phyloP scores from a whole-genome alignment of 2,888 invertebrate genomes.

The Spatulosminthurus flaviceps region DNA sequence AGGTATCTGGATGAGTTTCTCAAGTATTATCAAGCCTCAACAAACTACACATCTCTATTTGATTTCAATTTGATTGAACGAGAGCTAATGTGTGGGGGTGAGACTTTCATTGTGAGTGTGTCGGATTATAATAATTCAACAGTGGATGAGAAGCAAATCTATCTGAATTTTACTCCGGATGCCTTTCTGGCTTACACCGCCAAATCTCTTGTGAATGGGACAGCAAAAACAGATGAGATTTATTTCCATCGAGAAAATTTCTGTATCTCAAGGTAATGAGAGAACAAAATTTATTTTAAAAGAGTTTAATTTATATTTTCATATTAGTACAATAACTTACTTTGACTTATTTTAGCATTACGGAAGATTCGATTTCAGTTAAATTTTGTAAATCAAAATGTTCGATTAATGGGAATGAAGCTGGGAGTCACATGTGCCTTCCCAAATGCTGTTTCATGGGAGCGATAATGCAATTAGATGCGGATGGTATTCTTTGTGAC shows the following conservation, averaged over 20 bases:
- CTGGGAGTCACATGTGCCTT: neutral
- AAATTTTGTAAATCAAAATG: neutral
- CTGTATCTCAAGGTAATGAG: neutral
- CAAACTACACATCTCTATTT: neutral
- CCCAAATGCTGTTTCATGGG: conserved; percentile 6
- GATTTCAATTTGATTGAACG: neutral
- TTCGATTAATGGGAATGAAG: neutral
- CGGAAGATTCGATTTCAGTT: neutral
- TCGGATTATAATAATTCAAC: neutral
- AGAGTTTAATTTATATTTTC: neutral
- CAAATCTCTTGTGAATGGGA: no score
- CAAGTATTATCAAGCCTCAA: neutral
- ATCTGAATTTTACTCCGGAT: neutral
- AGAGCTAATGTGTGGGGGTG: neutral
- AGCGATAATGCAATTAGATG: neutral
- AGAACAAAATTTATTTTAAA: no score
- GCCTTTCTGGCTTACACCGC: neutral
- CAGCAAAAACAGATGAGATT: neutral
- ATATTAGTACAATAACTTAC: neutral
- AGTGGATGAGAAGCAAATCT: neutral
- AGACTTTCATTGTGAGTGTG: neutral
- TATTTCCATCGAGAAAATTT: conserved; percentile 1
- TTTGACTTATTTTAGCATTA: neutral
- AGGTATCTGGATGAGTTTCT: neutral
- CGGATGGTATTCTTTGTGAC: neutral